Evolutionary conservation across 2,113 vertebrate genomes (phyloP), one percentile per base, ranked within the genome.

Genomic region (Ia io): DNA sequence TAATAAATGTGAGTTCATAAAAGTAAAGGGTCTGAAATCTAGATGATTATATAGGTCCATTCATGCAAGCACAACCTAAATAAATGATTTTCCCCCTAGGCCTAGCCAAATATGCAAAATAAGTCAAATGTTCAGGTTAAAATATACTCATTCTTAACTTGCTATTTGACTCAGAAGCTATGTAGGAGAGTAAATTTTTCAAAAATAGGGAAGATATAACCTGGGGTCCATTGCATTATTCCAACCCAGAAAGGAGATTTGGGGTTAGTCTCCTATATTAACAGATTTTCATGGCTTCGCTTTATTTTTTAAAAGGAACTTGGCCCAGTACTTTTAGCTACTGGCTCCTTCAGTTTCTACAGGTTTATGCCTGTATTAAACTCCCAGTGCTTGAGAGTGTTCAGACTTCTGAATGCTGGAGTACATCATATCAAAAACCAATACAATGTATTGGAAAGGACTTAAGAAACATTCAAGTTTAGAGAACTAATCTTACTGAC

Each of bases 231-330:
- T 0, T 22, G 32, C 1, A 51, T 51, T 2, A 70, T 25, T 95
- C 17, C 32, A 67, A 23, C 6, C 18, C 35, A 86, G 83, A 83
- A 0, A 40, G 40, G 65, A 35, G 40, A 69, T n/a, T 56, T 42
- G 22, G 23, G 23, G 32, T 42, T 92, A 9, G 16, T 47, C 40
- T 92, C 51, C 12, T 90, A 35, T n/a, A 82, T 84, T 71, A 56
- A 47, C 30, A 84, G 25, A 74, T 91, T 73, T 90, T 35, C 49
- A 74, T 51, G 14, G 11, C 11, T 95, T 92, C 32, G 23, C 20
- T 85, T 93, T 56, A 44, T 49, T 89, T 89, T 83, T 83, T 61
- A 51, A 77, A 59, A 94, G 63, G 42, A 90, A 90, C 6, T 65
- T 42, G 61, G 18, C 35, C 44, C 37, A 84, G 18, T 42, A 42